phyloP scores from a whole-genome alignment of 2,113 vertebrate genomes.

The Chinchilla lanigera region DNA sequence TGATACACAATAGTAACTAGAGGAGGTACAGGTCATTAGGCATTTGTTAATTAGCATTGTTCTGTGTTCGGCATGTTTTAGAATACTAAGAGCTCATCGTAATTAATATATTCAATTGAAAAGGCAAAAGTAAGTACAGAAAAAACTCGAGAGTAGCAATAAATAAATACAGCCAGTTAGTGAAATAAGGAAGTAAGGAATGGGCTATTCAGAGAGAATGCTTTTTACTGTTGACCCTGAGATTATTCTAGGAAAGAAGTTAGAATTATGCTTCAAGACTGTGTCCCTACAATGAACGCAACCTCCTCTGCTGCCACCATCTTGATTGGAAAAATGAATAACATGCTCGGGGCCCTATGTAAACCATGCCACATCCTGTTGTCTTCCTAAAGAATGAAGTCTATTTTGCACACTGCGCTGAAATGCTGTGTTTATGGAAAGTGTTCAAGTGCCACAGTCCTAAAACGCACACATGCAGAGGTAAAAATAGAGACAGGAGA shows the following conservation, averaged over 20 bases:
- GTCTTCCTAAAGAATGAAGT: not conserved
- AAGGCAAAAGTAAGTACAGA: not conserved
- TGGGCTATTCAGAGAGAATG: not conserved
- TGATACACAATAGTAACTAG: not conserved
- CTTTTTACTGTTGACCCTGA: not conserved
- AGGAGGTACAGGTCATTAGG: not conserved
- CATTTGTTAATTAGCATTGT: not conserved
- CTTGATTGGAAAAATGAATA: not conserved
- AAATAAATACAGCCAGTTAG: not conserved
- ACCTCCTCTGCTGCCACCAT: not conserved
- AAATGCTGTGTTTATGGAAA: not conserved
- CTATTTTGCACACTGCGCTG: rapidly evolving
- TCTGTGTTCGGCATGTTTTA: not conserved
- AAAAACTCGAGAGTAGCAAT: not conserved
- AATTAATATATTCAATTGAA: not conserved
- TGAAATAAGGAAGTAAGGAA: not conserved
- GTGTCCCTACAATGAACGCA: not conserved
- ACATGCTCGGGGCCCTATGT: not conserved
- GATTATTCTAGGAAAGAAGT: not conserved
- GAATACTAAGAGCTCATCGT: not conserved
- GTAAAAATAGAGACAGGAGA: too few species aligned
- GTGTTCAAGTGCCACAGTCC: too few species aligned
- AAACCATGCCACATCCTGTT: not conserved
- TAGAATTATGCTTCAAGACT: not conserved
- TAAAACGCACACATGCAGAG: too few species aligned